phyloP scores from a whole-genome alignment of 2,113 vertebrate genomes.

The Acanthochromis polyacanthus region DNA sequence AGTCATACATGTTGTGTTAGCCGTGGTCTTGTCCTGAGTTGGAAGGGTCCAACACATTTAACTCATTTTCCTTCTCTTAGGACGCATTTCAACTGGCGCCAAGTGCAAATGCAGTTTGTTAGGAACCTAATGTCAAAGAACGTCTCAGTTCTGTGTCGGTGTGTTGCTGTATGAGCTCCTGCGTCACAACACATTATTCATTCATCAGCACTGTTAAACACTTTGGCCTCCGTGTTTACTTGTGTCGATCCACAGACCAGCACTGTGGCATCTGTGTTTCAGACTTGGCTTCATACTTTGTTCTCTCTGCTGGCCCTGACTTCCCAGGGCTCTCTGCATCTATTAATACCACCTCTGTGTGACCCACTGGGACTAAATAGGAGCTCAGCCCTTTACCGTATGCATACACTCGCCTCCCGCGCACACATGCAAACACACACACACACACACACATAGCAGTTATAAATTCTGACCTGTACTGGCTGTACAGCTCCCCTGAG shows the following conservation, averaged over 20 bases:
- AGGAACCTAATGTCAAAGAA: constrained; percentile 62
- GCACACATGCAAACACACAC: not conserved
- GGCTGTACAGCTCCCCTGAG: not conserved
- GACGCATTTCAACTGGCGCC: constrained; percentile 67
- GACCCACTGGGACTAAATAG: constrained; percentile 69
- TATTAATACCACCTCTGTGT: constrained; percentile 74
- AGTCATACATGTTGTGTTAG: constrained; percentile 62
- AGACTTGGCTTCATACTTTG: constrained; percentile 55
- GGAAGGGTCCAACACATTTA: constrained; percentile 20
- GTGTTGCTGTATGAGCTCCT: constrained; percentile 43
- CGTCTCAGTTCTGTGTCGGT: constrained; percentile 27
- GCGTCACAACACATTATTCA: constrained; percentile 68
- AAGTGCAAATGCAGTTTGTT: constrained; percentile 72
- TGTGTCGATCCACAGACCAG: constrained; percentile 57
- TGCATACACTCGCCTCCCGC: constrained; percentile 2
- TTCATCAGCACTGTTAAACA: constrained; percentile 73
- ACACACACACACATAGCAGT: constrained; percentile 1
- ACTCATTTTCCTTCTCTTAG: constrained; percentile 33
- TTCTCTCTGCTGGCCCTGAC: constrained; percentile 59
- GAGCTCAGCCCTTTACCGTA: constrained; percentile 45
- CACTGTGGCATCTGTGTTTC: constrained; percentile 62
- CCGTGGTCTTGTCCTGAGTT: constrained; percentile 24
- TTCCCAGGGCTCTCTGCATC: constrained; percentile 65
- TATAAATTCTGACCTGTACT: constrained; percentile 1
- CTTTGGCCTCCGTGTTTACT: constrained; percentile 69